Base-by-base conservation (phyloP, 1,140 invertebrate species). In the Danaus plexippus region DNA sequence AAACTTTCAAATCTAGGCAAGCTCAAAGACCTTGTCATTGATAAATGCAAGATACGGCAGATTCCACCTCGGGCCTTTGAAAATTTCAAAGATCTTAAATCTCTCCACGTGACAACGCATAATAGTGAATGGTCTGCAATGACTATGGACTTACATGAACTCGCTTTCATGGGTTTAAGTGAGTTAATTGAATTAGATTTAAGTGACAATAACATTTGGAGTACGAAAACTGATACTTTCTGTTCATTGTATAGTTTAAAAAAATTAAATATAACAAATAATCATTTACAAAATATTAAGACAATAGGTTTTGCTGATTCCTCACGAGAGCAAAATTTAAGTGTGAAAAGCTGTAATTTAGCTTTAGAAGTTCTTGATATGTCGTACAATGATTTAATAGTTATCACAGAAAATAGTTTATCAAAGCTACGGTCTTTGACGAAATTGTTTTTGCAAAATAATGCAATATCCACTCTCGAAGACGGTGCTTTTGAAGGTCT, bases 71-170 rank as follows among this genome's bases (percentile, higher is more conserved):
- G 89, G 46, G 91, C 91, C 18, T 91, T 96, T 66, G 79, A 89
- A 42, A 88, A 91, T 47, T 89, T 94, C 42, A 87, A 87, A 59
- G 90, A 93, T 66, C 82, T 96, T 6, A 90, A 90, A 53, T 89
- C 88, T 50, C 80, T 96, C 12, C 89, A 90, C 3, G 78, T 96
- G 60, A 90, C 92, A 11, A 95, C 94, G 43, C 91, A 91, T 73
- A 95, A 95, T 75, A 92, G 91, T 63, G 93, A 95, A 72, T 94
- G 94, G 93, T 93, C 92, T 2, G 90, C 92, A 22, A 92, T 94
- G 89, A 91, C 90, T 18, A 89, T 95, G 81, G 92, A 93, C 64
- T 77, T 95, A n/a, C 88, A 92, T 67, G 86, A 90, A 15, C 91
- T 92, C 61, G 91, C 92, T 54, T 90, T 95, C 52, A 80, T 89